phyloP scores from a whole-genome alignment of 1,140 invertebrate species.

The Brachionus paranguensis region DNA sequence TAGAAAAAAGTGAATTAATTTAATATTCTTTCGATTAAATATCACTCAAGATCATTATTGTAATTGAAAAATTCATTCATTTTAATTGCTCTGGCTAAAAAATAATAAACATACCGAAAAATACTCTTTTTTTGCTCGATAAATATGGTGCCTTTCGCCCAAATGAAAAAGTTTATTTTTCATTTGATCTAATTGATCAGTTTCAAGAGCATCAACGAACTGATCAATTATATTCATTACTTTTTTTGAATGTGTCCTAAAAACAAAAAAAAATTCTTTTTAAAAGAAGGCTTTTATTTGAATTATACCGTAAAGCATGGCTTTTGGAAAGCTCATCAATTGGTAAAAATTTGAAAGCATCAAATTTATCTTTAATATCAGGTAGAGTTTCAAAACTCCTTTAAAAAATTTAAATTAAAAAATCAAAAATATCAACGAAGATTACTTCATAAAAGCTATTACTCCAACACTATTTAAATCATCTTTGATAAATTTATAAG shows the following conservation, averaged over 20 bases:
- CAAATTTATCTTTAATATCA: conserved; percentile 16
- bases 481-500: conserved; percentile 36
- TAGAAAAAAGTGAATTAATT: too few relatives aligned
- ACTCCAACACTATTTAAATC: conserved; percentile 35
- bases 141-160: conserved; percentile 30
- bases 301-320: conserved; percentile 18
- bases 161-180: conserved; percentile 6
- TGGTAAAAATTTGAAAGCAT: conserved; percentile 30
- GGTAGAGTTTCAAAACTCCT: conserved; percentile 36
- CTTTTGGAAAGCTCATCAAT: conserved; percentile 37
- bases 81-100: too few relatives aligned
- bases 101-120: not conserved
- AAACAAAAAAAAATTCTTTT: not conserved
- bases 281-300: too few relatives aligned
- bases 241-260: conserved; percentile 35
- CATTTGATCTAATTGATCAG: not conserved
- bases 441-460: conserved; percentile 38
- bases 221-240: conserved; percentile 36
- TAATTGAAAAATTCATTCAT: not conserved
- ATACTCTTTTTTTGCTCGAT: conserved; percentile 34
- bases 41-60: not conserved
- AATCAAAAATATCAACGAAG: not conserved
- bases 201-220: not conserved
- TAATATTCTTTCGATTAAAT: too few relatives aligned
- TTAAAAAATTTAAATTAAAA: not conserved